Evolutionary conservation across 37 sponge, comb jelly and placozoan species (phyloP), one percentile per base, ranked within the genome.

Genomic region (Cliona cf. orientalis): DNA sequence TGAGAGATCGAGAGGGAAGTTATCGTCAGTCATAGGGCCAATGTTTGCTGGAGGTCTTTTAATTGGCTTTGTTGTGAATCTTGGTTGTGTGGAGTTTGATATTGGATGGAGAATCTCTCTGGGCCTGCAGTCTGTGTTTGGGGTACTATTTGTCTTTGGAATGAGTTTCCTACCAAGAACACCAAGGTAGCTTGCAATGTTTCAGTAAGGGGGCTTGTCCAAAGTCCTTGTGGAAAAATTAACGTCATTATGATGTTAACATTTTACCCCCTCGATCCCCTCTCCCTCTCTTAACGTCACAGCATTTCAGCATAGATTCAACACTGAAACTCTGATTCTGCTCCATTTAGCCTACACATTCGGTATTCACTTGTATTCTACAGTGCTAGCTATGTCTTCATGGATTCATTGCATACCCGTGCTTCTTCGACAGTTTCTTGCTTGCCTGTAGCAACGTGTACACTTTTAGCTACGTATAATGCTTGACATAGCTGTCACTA

Each of bases 61-160:
- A 17, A 46, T 31, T 46, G 36, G 56, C 33, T 4, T 33, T 22
- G 36, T 7, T 5, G 55, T 55, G 26, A 72, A 72, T 31, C 25
- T 72, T 5, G 49, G 49, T 53, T 72, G 46, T 36, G 9, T n/a
- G 11, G 36, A 49, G 32, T 53, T 53, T 23, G 2, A 46, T 3
- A 21, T 53, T 46, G 73, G 73, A 31, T 72, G 73, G 73, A 46
- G 73, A 17, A 36, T 72, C 26, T 28, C 73, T 2, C 4, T 5
- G 2, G 2, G 2, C n/a, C 39, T 72, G 2, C 34, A 31, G 26
- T 42, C 35, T 2, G 6, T 72, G 21, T 25, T 43, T 9, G 55
- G 55, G 17, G 21, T 46, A 7, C 36, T 49, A 2, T 53, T 26
- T 32, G 36, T 28, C 32, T 28, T 72, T 31, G 57, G 56, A 23